Percentiles rank a stretch among this genome's conserved stretches.
These are phyloP conservation scores for Torymus auratus DNA, from an alignment of 2,888 invertebrate species.

Conservation along the genomic window DNA sequence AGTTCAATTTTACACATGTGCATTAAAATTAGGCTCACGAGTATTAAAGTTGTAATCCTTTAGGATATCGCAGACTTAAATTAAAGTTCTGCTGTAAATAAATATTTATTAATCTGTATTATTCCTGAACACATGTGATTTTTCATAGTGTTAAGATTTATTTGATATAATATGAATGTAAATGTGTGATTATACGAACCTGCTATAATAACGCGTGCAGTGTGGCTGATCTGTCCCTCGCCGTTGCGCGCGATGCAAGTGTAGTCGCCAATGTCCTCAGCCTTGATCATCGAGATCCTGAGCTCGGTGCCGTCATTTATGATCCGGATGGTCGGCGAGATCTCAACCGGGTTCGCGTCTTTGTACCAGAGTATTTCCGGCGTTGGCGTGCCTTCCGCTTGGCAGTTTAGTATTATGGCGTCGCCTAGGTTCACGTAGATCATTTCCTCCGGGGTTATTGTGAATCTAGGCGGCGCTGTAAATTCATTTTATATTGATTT, in stretches of 20 bases:
- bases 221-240: conserved; percentile 97
- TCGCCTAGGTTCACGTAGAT: conserved; percentile 98
- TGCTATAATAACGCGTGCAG: conserved; percentile 96
- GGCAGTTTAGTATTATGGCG: conserved; percentile 96
- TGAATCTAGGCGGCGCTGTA: conserved; percentile 93
- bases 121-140: too few species aligned
- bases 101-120: too few species aligned
- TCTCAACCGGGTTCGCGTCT: conserved; percentile 93
- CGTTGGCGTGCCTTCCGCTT: conserved; percentile 96
- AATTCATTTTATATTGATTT: too few species aligned
- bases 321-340: conserved; percentile 91
- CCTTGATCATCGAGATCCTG: conserved; percentile 93
- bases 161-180: too few species aligned
- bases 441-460: conserved; percentile 96
- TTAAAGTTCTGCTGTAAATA: too few species aligned
- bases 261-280: conserved; percentile 97
- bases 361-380: conserved; percentile 98
- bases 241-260: conserved; percentile 97
- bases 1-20: conserved; percentile 35
- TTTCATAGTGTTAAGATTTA: too few species aligned
- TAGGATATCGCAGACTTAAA: too few species aligned
- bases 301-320: conserved; percentile 97
- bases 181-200: conserved; percentile 76
- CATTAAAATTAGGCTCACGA: conserved; percentile 31
- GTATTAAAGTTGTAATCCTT: background rate